Evolutionary conservation across 2,888 invertebrate genomes (phyloP).

Genomic region (Troides aeacus): DNA sequence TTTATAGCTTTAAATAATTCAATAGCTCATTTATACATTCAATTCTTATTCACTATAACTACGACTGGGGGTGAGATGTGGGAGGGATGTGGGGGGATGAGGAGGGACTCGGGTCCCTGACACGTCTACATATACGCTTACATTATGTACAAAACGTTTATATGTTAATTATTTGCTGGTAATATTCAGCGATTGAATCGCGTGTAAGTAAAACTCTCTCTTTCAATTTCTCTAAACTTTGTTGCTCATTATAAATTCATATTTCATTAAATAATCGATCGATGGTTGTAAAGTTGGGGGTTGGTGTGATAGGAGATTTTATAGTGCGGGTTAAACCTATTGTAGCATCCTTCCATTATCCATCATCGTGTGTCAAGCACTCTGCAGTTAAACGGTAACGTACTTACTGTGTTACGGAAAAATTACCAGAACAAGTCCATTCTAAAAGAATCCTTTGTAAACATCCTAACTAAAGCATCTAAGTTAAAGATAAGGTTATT

Average conservation of each 20-base stretch:
- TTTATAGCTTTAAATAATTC: conserved; percentile 55
- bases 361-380: too few relatives aligned
- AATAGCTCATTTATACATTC: conserved; percentile 35
- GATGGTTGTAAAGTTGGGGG: conserved; percentile 41
- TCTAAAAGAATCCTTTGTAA: too few relatives aligned
- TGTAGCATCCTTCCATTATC: too few relatives aligned
- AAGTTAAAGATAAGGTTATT: too few relatives aligned
- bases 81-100: too few relatives aligned
- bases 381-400: too few relatives aligned
- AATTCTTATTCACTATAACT: conserved; percentile 29
- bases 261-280: conserved; percentile 33
- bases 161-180: conserved; percentile 38
- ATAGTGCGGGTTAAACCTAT: not conserved
- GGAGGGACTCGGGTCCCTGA: conserved; percentile 14
- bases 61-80: not conserved
- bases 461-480: too few relatives aligned
- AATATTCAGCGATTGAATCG: conserved; percentile 21
- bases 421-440: too few relatives aligned
- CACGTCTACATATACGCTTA: conserved; percentile 57
- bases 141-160: conserved; percentile 54
- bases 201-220: not conserved
- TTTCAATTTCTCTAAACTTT: too few relatives aligned
- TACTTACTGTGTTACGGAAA: too few relatives aligned
- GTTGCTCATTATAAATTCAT: too few relatives aligned
- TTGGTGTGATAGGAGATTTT: conserved; percentile 24